Evolutionary conservation across 23 tunicate genomes (phyloP).

Genomic region (Ascidia mentula): DNA sequence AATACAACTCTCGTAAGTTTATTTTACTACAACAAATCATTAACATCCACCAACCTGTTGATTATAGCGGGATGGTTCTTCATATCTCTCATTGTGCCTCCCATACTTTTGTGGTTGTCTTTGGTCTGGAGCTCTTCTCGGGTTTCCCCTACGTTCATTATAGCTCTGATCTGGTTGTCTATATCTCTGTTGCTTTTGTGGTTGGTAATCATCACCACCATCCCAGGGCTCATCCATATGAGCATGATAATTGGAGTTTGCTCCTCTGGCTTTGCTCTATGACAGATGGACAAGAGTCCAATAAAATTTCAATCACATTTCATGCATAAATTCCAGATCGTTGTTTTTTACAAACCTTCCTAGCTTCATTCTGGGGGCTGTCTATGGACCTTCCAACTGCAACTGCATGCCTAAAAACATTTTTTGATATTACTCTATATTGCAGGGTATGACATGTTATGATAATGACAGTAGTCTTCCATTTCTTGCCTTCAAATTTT

Average conservation of each 20-base stretch:
- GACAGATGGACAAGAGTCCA: no score
- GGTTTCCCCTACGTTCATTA: not conserved
- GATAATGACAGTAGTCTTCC: no score
- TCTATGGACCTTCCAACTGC: not conserved
- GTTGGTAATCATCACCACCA: constrained; percentile 4
- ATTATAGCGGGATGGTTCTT: not conserved
- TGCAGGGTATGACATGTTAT: no score
- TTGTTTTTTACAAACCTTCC: not conserved
- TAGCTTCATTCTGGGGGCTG: not conserved
- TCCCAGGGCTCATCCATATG: constrained; percentile 58
- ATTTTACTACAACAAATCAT: no score
- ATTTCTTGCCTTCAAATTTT: no score
- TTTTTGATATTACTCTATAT: no score
- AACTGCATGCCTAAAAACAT: not conserved
- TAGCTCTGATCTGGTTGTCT: not conserved
- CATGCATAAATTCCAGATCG: no score
- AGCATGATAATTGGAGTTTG: constrained; percentile 23
- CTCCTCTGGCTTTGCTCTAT: no score
- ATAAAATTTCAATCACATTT: no score
- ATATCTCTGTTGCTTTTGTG: not conserved
- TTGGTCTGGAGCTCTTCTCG: not conserved
- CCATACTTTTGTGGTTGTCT: not conserved
- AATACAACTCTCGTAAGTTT: no score
- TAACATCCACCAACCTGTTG: no score
- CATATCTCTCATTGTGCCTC: not conserved